These are phyloP conservation scores for Paraplagusia blochii DNA, from an alignment of 2,113 vertebrate genomes.

Conservation along the genomic window DNA sequence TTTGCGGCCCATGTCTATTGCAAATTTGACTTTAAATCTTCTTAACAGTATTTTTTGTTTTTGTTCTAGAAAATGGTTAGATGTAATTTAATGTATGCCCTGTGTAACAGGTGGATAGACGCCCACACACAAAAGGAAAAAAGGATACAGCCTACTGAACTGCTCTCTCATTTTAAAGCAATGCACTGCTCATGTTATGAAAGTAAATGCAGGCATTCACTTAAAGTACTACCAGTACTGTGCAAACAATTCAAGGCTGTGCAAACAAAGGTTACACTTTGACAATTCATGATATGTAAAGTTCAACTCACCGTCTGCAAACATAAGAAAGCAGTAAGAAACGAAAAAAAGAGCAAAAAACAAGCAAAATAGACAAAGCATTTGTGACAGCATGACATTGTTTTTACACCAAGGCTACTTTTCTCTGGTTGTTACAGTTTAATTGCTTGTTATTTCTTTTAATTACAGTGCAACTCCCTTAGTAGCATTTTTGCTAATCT, in stretches of 20 bases:
- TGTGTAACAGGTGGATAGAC: conserved; percentile 34
- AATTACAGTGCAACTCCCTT: conserved; percentile 23
- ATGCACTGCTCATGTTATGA: conserved; percentile 12
- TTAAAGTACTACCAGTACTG: conserved; percentile 37
- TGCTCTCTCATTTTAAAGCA: conserved; percentile 27
- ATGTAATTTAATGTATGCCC: conserved; percentile 37
- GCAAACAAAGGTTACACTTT: conserved; percentile 83
- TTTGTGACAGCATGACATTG: conserved; percentile 79
- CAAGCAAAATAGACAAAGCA: conserved; percentile 83
- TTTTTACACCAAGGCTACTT: conserved; percentile 7
- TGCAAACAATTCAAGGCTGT: conserved; percentile 72
- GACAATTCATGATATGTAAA: conserved; percentile 86
- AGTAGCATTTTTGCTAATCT: conserved; percentile 9
- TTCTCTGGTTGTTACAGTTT: conserved; percentile 6
- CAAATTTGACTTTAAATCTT: neutral
- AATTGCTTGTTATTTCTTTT: neutral
- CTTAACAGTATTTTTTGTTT: conserved; percentile 3
- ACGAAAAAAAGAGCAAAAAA: conserved; percentile 86
- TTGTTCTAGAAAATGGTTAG: conserved; percentile 41
- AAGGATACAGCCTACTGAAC: conserved; percentile 25
- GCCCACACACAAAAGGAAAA: conserved; percentile 10
- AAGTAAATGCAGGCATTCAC: conserved; percentile 38
- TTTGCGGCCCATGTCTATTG: neutral
- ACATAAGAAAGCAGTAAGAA: conserved; percentile 98
- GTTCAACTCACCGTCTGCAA: conserved; percentile 99